These are phyloP conservation scores for Lepidotrigona ventralis DNA, from an alignment of 1,140 invertebrate species.

Conservation along the genomic window DNA sequence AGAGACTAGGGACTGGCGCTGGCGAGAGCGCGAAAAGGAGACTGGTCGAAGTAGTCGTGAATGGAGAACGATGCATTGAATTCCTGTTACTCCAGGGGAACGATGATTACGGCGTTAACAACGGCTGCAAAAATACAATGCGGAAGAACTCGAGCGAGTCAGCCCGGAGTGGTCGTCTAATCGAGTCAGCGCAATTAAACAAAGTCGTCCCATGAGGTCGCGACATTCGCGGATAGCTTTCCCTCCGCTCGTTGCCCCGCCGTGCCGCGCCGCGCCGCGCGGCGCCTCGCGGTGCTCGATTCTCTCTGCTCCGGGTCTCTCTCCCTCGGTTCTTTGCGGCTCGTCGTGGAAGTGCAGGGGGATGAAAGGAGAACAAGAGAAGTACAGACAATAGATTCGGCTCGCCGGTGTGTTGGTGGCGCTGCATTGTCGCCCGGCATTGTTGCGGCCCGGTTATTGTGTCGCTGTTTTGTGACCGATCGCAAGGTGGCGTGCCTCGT, in stretches of 20 bases:
- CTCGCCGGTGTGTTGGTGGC: slow-evolving; percentile 71
- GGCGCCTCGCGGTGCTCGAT: slow-evolving; percentile 41
- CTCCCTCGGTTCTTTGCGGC: slow-evolving; percentile 52
- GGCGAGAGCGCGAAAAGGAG: neutral
- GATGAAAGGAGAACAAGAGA: slow-evolving; percentile 78
- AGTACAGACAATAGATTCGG: slow-evolving; percentile 78
- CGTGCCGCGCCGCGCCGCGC: slow-evolving; percentile 1
- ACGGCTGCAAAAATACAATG: slow-evolving; percentile 8
- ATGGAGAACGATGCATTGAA: slow-evolving; percentile 12
- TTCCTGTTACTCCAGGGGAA: neutral
- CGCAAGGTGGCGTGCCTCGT: slow-evolving; percentile 73
- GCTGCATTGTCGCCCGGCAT: slow-evolving; percentile 75
- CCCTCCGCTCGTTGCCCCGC: slow-evolving; percentile 19
- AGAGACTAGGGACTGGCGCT: too few species aligned
- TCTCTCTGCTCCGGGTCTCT: slow-evolving; percentile 42
- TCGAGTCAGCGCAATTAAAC: slow-evolving; percentile 66
- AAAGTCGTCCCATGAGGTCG: slow-evolving; percentile 61
- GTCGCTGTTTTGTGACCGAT: slow-evolving; percentile 77
- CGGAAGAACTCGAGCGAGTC: slow-evolving; percentile 18
- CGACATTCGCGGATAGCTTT: slow-evolving; percentile 60
- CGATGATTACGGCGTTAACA: slow-evolving; percentile 5
- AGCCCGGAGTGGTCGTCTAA: slow-evolving; percentile 41
- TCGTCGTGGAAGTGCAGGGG: slow-evolving; percentile 70
- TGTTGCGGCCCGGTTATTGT: slow-evolving; percentile 77
- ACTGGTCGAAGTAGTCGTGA: neutral